Evolutionary conservation across 2,113 vertebrate species (phyloP).

Genomic region (Rhinichthys klamathensis): DNA sequence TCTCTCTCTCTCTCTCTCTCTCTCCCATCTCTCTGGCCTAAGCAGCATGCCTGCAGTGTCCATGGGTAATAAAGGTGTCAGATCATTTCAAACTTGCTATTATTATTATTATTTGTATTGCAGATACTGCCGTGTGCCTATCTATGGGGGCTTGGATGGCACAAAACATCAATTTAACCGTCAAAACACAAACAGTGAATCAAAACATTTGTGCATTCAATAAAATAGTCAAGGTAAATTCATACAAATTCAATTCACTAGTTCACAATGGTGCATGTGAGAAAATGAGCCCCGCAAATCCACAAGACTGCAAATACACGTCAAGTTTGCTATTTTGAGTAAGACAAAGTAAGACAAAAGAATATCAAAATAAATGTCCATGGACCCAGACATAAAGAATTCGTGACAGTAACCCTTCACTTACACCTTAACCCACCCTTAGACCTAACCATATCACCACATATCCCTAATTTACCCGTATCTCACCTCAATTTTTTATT

Average conservation of each 20-base stretch:
- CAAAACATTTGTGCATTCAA: not conserved
- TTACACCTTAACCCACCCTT: too few species aligned
- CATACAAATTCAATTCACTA: not conserved
- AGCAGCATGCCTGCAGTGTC: slow-evolving; percentile 51
- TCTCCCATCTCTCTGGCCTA: slow-evolving; percentile 50
- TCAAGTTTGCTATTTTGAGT: not conserved
- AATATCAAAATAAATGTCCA: too few species aligned
- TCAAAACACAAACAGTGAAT: not conserved
- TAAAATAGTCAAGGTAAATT: not conserved
- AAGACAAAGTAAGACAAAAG: not conserved
- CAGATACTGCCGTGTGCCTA: not conserved
- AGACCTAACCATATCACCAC: too few species aligned
- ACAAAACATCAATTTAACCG: not conserved
- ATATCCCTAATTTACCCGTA: too few species aligned
- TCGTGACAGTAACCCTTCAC: too few species aligned
- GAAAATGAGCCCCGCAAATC: not conserved
- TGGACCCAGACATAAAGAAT: not conserved
- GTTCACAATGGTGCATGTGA: not conserved
- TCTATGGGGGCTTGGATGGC: too few species aligned
- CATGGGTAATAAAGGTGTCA: slow-evolving; percentile 41
- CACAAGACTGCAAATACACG: not conserved
- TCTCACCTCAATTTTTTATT: too few species aligned
- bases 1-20: slow-evolving; percentile 20
- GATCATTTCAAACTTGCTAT: not conserved
- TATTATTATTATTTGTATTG: not conserved